Conservation (phyloP, 2,797 vertebrate genomes). For the Lagorchestes hirsutus region DNA sequence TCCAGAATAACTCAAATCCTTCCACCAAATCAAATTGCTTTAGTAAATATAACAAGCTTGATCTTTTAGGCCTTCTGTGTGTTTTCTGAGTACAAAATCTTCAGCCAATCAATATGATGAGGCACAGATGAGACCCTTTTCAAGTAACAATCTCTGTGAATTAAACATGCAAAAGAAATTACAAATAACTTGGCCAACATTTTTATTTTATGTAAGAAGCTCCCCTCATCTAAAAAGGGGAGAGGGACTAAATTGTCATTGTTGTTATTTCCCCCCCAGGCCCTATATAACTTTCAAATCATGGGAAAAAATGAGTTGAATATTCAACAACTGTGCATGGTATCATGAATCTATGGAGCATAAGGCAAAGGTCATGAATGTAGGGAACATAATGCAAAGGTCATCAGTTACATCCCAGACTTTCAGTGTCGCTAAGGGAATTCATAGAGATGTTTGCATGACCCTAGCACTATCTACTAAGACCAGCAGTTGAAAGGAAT, state of each 20-base stretch:
- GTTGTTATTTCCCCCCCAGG: neutral
- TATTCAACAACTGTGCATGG: neutral
- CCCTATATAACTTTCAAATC: neutral
- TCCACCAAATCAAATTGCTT: neutral
- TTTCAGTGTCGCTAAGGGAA: neutral
- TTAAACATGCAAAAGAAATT: neutral
- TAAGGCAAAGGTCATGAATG: neutral
- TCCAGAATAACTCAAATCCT: neutral
- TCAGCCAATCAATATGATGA: neutral
- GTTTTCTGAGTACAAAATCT: neutral
- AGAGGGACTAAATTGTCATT: neutral
- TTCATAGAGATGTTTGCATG: neutral
- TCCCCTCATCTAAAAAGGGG: neutral
- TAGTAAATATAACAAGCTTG: neutral
- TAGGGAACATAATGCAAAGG: neutral
- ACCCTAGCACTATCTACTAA: neutral
- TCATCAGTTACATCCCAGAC: neutral
- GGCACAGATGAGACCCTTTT: neutral
- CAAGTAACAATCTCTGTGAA: slow-evolving; percentile 1
- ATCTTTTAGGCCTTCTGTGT: neutral
- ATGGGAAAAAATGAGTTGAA: neutral
- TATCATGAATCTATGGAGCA: neutral
- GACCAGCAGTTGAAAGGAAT: neutral
- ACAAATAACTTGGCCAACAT: neutral
- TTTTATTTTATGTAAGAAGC: neutral